Evolutionary conservation across 2,113 vertebrate species (phyloP).

Genomic region (Tragelaphus strepsiceros): DNA sequence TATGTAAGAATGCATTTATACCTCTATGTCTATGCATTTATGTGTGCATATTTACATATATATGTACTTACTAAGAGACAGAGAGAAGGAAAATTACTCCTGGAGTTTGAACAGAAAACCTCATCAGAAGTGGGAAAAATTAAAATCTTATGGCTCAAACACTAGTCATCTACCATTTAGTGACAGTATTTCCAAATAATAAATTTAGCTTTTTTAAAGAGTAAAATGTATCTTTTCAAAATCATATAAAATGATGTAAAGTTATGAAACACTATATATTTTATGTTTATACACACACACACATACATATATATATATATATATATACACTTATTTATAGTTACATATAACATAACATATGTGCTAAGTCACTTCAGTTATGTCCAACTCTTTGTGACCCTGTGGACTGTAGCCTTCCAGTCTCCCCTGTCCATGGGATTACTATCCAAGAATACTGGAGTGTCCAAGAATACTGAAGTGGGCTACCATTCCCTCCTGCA

Average conservation of each 20-base stretch:
- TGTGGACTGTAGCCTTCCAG: background rate
- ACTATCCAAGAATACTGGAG: background rate
- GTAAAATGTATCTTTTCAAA: background rate
- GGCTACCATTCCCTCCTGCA: background rate
- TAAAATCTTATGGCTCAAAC: background rate
- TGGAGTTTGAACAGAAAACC: background rate
- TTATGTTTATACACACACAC: background rate
- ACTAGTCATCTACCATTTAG: background rate
- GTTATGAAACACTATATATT: background rate
- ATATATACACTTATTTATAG: background rate
- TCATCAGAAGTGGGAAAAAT: background rate
- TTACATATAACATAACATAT: background rate
- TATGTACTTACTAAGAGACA: background rate
- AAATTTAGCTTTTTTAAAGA: background rate
- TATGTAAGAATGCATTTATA: background rate
- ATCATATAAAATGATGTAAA: background rate
- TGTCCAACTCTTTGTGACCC: background rate
- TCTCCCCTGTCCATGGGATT: background rate
- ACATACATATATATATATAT: background rate
- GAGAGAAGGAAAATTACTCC: background rate
- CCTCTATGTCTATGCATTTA: background rate
- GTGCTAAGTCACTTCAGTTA: background rate
- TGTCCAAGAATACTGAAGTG: background rate
- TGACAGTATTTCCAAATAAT: background rate
- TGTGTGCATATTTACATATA: background rate